Percentiles rank a stretch among this genome's conserved stretches.
Conservation (phyloP, 1,140 invertebrate genomes). For the Drosophila repletoides region DNA sequence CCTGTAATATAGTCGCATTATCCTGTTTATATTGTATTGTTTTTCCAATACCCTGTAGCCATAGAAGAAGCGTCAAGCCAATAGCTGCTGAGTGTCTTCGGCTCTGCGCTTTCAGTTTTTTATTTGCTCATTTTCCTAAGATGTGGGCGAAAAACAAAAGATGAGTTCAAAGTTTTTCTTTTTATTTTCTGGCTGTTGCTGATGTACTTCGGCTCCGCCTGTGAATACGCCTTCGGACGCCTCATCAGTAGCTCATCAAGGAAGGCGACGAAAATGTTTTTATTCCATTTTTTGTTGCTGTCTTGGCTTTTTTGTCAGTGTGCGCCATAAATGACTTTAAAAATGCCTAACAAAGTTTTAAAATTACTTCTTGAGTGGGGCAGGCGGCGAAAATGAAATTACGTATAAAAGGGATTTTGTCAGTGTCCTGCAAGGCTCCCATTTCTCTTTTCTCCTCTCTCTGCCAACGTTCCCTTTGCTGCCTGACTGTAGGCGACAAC, state of each 20-base stretch:
- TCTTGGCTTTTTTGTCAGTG: constrained; percentile 14
- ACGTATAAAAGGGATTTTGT: constrained; percentile 67
- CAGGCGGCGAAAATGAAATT: constrained; percentile 69
- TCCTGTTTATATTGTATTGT: too few relatives aligned
- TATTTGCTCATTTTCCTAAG: background rate
- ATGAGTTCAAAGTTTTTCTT: constrained; percentile 60
- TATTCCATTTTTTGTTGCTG: constrained; percentile 5
- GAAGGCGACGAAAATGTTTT: constrained; percentile 49
- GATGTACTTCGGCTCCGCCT: constrained; percentile 42
- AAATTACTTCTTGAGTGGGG: constrained; percentile 73
- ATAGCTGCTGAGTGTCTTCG: background rate
- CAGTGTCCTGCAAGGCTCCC: constrained; percentile 4
- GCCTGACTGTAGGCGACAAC: constrained; percentile 16
- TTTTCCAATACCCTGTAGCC: too few relatives aligned
- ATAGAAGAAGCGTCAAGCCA: too few relatives aligned
- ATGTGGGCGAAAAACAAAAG: constrained; percentile 46
- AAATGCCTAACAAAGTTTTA: constrained; percentile 76
- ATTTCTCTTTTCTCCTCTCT: too few relatives aligned
- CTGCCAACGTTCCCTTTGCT: background rate
- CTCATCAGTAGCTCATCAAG: constrained; percentile 78
- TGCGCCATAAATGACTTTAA: constrained; percentile 74
- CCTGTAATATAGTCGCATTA: too few relatives aligned
- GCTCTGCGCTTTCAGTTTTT: background rate
- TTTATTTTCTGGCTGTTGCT: constrained; percentile 47
- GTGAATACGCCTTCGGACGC: constrained; percentile 2